Evolutionary conservation across 2,113 vertebrate species (phyloP), one percentile per base, ranked within the genome.

Genomic region (Grus americana): DNA sequence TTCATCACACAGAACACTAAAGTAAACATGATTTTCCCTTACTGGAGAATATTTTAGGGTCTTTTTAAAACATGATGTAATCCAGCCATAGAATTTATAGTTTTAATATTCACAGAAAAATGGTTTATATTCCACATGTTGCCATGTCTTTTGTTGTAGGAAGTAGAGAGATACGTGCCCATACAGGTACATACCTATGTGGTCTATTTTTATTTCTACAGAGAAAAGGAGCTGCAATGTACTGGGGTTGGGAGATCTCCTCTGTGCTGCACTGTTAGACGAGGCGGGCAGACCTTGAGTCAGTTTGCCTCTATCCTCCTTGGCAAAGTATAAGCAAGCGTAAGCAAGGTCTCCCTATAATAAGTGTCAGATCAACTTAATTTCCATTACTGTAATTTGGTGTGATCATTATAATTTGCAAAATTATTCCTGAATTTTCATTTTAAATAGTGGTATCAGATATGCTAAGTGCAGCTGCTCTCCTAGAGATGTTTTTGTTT

Each of bases 1-100:
- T 88, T 96, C 59, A 88, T 15, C 67, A 90, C 42, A 62, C 14
- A 88, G 70, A 95, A 94, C 44, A 38, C 26, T 78, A 76, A 88
- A 94, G 50, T 47, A 89, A 95, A 86, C 72, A 44, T 8, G 27
- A 26, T 65, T 86, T 93, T 90, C 71, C 52, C 30, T 55, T 80
- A 74, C 54, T 23, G n/a, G 21, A 79, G 90, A 74, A 38, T 82
- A 71, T 74, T 87, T 66, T n/a, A 52, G 55, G 24, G 21, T 81
- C 18, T 68, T 93, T 82, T 74, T 3, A 78, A 90, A 89, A 70
- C 17, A 73, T 47, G 26, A 72, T 38, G 11, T n/a, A 86, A 88
- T n/a, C 50, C 67, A 86, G 59, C 30, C 30, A 67, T 75, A 14
- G 16, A 90, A 93, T 92, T 90, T 74, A 71, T 40, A 80, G 15